Evolutionary conservation across 1,140 invertebrate genomes (phyloP), one percentile per base, ranked within the genome.

Genomic region (Bicyclus anynana): DNA sequence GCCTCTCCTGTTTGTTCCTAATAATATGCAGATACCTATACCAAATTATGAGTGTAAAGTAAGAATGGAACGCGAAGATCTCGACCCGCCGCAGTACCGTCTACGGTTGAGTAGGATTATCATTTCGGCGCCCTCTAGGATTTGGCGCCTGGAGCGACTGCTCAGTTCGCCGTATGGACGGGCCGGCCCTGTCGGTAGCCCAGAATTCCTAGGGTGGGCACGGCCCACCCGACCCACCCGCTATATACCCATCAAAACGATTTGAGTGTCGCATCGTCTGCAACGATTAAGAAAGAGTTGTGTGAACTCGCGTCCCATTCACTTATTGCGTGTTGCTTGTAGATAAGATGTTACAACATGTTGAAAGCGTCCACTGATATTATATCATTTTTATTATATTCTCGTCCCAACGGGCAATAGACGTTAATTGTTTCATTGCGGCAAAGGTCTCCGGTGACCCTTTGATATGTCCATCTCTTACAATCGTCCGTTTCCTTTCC

Each of bases 341-440:
- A 74, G 75, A 77, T 75, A 78, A 78, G 58, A 50, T 50, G 59
- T 63, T 58, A 59, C 44, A 63, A 65, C 50, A 62, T 64, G 59
- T 74, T 67, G 69, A 72, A 68, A 72, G 65, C 62, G 35, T 13
- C 54, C 40, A 57, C 59, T 67, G 59, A 70, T 67, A 64, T 72
- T 68, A 65, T 76, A 59, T 65, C 55, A 61, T 62, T 51, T 59
- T 53, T 59, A 48, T 53, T 13, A 47, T 37, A 44, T 54, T 20
- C 26, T 47, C n/a, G n/a, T 54, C 17, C 38, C 18, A 44, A 54
- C 20, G 4, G 53, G 38, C 40, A 21, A 35, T 35, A 33, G 53
- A 54, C 13, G 44, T 47, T 47, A 47, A 47, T 47, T 47, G 44
- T 26, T 47, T 47, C 21, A 9, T 16, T 23, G 12, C 20, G 44